These are phyloP conservation scores for Okapia johnstoni DNA, from an alignment of 2,113 vertebrate species.

Conservation along the genomic window DNA sequence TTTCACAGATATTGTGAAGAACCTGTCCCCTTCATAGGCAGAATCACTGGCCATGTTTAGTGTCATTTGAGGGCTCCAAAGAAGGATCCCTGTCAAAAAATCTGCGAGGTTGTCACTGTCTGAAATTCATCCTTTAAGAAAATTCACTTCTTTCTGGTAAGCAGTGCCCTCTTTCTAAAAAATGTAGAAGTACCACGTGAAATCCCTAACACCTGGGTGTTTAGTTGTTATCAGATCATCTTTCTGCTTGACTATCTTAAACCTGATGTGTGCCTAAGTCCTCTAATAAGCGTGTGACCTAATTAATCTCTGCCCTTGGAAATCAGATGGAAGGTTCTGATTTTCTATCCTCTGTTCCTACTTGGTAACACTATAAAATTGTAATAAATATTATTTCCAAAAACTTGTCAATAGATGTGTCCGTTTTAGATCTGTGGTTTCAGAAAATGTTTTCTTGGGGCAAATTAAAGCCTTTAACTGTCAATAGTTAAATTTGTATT, in stretches of 20 bases:
- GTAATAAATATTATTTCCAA: background rate
- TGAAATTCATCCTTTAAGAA: conserved; percentile 13
- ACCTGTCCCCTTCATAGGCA: background rate
- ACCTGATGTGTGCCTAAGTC: background rate
- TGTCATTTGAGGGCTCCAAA: background rate
- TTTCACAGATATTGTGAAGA: background rate
- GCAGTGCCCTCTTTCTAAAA: conserved; percentile 68
- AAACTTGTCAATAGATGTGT: conserved; percentile 16
- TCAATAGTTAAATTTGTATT: conserved; percentile 40
- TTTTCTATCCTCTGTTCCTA: conserved; percentile 17
- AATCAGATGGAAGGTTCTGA: conserved; percentile 49
- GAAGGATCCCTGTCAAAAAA: background rate
- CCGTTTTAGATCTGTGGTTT: conserved; percentile 53
- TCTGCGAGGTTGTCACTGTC: background rate
- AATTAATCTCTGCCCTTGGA: conserved; percentile 21
- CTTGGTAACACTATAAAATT: conserved; percentile 27
- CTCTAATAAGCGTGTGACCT: background rate
- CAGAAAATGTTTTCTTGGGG: conserved; percentile 34
- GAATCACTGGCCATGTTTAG: background rate
- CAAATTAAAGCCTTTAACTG: conserved; percentile 28
- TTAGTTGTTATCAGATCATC: background rate
- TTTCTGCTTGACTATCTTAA: conserved; percentile 13
- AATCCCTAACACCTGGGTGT: background rate
- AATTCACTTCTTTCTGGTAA: conserved; percentile 37
- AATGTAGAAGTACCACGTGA: conserved; percentile 46